Evolutionary conservation across 2,797 vertebrate species (phyloP).

Genomic region (Silurus aristotelis): DNA sequence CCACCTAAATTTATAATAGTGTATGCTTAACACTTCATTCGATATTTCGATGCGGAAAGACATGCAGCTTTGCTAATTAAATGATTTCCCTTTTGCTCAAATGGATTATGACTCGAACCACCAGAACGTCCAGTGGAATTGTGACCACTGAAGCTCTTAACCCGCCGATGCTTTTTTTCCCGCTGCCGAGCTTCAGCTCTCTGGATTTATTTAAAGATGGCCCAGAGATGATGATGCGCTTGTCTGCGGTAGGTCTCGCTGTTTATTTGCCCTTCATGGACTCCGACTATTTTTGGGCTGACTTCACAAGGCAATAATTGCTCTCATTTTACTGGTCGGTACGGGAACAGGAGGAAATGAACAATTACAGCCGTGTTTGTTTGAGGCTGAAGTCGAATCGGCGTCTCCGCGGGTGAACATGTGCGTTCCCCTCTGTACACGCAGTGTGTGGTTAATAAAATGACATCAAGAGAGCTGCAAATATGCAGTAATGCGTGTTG

Average conservation of each 20-base stretch:
- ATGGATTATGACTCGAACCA: neutral
- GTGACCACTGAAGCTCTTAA: neutral
- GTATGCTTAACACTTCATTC: neutral
- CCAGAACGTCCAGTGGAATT: neutral
- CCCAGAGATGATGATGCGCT: conserved; percentile 64
- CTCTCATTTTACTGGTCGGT: conserved; percentile 79
- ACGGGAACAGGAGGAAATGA: conserved; percentile 81
- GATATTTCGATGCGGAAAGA: neutral
- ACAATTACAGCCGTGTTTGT: conserved; percentile 79
- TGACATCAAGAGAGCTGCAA: neutral
- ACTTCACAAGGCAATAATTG: conserved; percentile 81
- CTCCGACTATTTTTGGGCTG: conserved; percentile 76
- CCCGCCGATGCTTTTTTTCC: conserved; percentile 18
- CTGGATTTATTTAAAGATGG: conserved; percentile 61
- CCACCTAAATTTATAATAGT: neutral
- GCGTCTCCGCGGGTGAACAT: conserved; percentile 44
- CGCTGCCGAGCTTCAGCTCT: conserved; percentile 30
- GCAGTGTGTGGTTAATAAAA: conserved; percentile 44
- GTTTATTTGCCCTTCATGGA: conserved; percentile 79
- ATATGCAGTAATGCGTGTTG: conserved; percentile 23
- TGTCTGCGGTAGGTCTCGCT: conserved; percentile 72
- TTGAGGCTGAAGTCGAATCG: conserved; percentile 53
- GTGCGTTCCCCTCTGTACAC: conserved; percentile 34
- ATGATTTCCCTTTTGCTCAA: neutral
- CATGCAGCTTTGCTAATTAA: neutral